phyloP scores from a whole-genome alignment of 2,888 invertebrate species.

The Chromoteleia sp. region DNA sequence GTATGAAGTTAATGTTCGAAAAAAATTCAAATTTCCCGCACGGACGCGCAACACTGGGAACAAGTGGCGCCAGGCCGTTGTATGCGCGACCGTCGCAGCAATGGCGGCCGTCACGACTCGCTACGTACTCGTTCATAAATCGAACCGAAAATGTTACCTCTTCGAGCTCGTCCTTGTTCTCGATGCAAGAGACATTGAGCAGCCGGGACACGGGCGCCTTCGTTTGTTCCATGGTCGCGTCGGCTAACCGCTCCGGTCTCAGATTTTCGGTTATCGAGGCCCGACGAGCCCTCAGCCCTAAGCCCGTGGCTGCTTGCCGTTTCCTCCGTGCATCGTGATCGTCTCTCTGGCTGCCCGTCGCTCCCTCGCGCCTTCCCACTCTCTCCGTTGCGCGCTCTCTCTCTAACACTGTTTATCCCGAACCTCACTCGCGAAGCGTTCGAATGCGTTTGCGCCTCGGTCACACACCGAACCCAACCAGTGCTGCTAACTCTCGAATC shows the following conservation, averaged over 20 bases:
- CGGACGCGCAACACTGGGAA: slow-evolving; percentile 66
- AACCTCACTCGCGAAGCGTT: slow-evolving; percentile 80
- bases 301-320: slow-evolving; percentile 82
- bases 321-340: slow-evolving; percentile 82
- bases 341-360: slow-evolving; percentile 74
- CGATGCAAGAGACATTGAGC: slow-evolving; percentile 92
- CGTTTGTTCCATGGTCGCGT: slow-evolving; percentile 83
- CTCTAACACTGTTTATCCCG: slow-evolving; percentile 81
- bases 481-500: slow-evolving; percentile 63
- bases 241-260: slow-evolving; percentile 72
- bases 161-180: slow-evolving; percentile 95
- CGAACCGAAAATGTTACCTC: slow-evolving; percentile 89
- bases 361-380: slow-evolving; percentile 73
- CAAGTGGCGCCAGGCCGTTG: slow-evolving; percentile 84
- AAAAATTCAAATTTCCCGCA: slow-evolving; percentile 77
- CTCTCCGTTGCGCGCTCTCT: slow-evolving; percentile 72
- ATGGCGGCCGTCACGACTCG: slow-evolving; percentile 82
- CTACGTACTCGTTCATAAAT: slow-evolving; percentile 82
- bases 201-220: slow-evolving; percentile 88
- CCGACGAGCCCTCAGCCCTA: slow-evolving; percentile 83
- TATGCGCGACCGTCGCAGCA: slow-evolving; percentile 86
- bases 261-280: slow-evolving; percentile 77
- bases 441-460: slow-evolving; percentile 83
- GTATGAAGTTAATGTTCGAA: neutral
- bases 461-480: slow-evolving; percentile 68